Percentiles rank a stretch among this genome's conserved stretches.
Conservation (phyloP, 2,113 vertebrate species). For the Tyrannus savana region DNA sequence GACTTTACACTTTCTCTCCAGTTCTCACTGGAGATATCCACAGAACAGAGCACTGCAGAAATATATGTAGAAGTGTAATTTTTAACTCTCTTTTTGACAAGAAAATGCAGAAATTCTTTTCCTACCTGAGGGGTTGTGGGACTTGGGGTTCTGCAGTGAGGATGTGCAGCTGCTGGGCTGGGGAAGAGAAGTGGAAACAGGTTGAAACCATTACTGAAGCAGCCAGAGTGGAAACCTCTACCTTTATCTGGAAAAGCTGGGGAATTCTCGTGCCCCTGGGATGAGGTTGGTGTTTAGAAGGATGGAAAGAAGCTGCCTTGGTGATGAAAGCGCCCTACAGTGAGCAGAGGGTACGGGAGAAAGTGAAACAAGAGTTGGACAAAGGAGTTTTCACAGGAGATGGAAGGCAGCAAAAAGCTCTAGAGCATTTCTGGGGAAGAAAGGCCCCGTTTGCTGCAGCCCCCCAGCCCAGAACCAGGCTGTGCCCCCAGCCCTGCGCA, state of each 20-base stretch:
- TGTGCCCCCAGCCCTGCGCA: not conserved
- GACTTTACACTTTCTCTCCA: not conserved
- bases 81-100: slow-evolving; percentile 22
- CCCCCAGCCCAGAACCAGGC: not conserved
- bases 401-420: not conserved
- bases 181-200: slow-evolving; percentile 29
- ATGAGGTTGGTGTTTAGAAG: slow-evolving; percentile 54
- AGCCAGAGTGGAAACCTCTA: slow-evolving; percentile 31
- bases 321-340: slow-evolving; percentile 59
- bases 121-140: slow-evolving; percentile 76
- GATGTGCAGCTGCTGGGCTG: slow-evolving; percentile 56
- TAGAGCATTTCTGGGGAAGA: not conserved
- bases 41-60: not conserved
- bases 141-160: slow-evolving; percentile 66
- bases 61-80: not conserved
- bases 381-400: not conserved
- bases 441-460: not conserved
- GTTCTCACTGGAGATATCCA: not conserved
- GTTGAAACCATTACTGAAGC: slow-evolving; percentile 61
- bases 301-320: slow-evolving; percentile 57
- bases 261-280: slow-evolving; percentile 64
- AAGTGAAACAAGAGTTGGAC: not conserved
- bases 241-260: slow-evolving; percentile 66
- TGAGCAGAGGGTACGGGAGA: not conserved
- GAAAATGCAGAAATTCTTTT: slow-evolving; percentile 9